Conservation (phyloP, 2,797 vertebrate species). For the Psittacula echo region DNA sequence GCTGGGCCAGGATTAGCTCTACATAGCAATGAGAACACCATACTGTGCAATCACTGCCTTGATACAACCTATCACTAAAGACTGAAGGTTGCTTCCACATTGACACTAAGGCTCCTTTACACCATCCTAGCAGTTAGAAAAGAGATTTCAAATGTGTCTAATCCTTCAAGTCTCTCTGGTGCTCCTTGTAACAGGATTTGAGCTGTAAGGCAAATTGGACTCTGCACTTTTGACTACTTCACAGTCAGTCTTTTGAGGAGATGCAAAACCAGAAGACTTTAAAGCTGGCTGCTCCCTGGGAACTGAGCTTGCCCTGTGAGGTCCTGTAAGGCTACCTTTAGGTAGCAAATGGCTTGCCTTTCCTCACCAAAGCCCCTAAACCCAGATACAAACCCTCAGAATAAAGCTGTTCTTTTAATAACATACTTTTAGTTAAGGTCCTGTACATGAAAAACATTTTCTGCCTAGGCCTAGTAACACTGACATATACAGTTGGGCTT, state of each 20-base stretch:
- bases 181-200: neutral
- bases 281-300: neutral
- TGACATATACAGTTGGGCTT: neutral
- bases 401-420: neutral
- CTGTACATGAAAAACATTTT: neutral
- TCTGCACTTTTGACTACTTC: neutral
- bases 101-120: neutral
- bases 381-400: neutral
- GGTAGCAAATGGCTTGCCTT: neutral
- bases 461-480: neutral
- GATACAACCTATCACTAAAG: neutral
- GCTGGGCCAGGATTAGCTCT: neutral
- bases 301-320: neutral
- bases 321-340: neutral
- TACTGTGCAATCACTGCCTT: neutral
- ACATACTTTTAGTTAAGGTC: neutral
- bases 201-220: neutral
- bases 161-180: neutral
- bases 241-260: neutral
- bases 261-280: neutral
- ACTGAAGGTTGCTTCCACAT: neutral
- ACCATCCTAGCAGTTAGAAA: neutral
- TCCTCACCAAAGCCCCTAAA: neutral
- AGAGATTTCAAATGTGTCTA: neutral
- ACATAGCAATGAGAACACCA: neutral